A percentile compares a stretch with the other conserved stretches of the same genome.
Evolutionary conservation across 2,888 invertebrate genomes (phyloP).

Genomic region (Oeneis ivallda): DNA sequence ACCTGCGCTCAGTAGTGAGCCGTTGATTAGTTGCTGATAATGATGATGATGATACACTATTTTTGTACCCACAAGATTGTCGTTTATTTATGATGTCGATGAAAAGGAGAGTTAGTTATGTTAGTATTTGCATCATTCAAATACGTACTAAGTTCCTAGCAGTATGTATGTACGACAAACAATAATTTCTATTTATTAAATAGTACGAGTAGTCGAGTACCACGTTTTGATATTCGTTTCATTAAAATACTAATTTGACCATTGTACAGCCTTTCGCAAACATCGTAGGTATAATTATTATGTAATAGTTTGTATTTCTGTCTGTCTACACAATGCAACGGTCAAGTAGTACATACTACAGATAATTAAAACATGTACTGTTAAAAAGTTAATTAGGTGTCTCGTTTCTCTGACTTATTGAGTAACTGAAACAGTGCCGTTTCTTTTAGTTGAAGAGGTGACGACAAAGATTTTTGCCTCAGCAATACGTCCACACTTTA

Average conservation of each 20-base stretch:
- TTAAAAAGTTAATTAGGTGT: constrained; percentile 38
- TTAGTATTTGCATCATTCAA: too few species aligned
- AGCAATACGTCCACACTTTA: too few species aligned
- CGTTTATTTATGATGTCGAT: too few species aligned
- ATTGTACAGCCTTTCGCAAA: constrained; percentile 18
- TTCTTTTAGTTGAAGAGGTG: constrained; percentile 21
- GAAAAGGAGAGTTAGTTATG: too few species aligned
- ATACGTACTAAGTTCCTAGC: too few species aligned
- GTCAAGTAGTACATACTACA: constrained; percentile 37
- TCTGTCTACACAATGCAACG: constrained; percentile 39
- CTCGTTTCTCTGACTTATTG: constrained; percentile 40
- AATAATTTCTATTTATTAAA: constrained; percentile 19
- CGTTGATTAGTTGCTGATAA: too few species aligned
- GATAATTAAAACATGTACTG: constrained; percentile 47
- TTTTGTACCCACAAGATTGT: too few species aligned
- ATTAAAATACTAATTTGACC: constrained; percentile 20
- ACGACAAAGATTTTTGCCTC: too few species aligned
- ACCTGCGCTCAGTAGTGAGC: too few species aligned
- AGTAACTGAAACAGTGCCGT: constrained; percentile 37
- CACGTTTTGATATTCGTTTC: constrained; percentile 18
- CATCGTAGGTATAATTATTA: constrained; percentile 32
- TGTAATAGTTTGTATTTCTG: constrained; percentile 35
- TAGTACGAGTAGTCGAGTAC: background rate
- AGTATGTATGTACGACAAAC: too few species aligned
- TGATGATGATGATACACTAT: too few species aligned